Conservation (phyloP, 2,888 invertebrate species). For the Amblyteles armatorius region DNA sequence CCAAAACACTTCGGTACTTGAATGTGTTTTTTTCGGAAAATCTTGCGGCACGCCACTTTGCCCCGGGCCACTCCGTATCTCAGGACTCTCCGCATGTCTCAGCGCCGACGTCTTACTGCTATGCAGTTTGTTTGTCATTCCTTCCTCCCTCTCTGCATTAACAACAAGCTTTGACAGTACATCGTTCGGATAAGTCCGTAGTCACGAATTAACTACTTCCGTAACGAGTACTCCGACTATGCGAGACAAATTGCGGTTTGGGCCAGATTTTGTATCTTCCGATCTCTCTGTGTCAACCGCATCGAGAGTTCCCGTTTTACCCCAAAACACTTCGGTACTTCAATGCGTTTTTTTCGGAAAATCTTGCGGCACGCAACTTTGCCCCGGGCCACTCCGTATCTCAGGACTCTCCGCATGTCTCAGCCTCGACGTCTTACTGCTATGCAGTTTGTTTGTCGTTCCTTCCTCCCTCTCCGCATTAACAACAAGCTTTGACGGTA, state of each 20-base stretch:
- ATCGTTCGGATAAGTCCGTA: too few species aligned
- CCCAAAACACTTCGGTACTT: not conserved
- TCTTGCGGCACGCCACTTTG: not conserved
- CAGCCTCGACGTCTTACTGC: not conserved
- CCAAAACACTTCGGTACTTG: not conserved
- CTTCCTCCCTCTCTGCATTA: conserved; percentile 6
- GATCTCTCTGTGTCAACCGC: not conserved
- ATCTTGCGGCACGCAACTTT: not conserved
- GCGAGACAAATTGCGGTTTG: too few species aligned
- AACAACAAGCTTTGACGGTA: conserved; percentile 15
- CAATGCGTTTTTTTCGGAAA: not conserved
- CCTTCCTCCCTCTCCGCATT: conserved; percentile 1
- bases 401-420: not conserved
- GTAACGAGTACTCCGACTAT: too few species aligned
- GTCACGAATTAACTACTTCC: too few species aligned
- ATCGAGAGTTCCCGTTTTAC: not conserved
- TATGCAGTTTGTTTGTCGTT: not conserved
- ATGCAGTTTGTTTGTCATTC: not conserved
- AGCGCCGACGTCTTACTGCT: not conserved
- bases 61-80: not conserved
- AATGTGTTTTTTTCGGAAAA: not conserved
- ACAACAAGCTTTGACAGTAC: conserved; percentile 8
- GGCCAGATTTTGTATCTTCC: not conserved
- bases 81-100: not conserved
- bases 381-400: not conserved